Percentiles rank a stretch among this genome's conserved stretches.
Conservation (phyloP, 2,797 vertebrate genomes). For the Cyprinella venusta region DNA sequence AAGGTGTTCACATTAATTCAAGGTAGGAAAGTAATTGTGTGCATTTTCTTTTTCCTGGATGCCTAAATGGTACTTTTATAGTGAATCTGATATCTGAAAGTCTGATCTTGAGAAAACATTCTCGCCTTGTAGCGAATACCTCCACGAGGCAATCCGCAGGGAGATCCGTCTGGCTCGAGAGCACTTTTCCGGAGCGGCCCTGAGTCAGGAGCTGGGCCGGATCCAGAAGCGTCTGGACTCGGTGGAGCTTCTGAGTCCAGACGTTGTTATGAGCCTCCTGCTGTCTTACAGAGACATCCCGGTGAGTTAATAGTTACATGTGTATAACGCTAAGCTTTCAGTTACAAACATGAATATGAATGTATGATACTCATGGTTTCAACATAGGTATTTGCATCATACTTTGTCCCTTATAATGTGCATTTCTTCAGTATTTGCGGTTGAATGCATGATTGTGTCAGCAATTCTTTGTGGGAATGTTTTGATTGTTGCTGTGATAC, state of each 20-base stretch:
- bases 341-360: not conserved
- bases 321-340: not conserved
- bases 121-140: constrained; percentile 80
- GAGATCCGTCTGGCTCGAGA: constrained; percentile 88
- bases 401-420: not conserved
- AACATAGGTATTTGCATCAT: not conserved
- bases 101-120: not conserved
- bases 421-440: not conserved
- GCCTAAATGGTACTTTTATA: not conserved
- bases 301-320: constrained; percentile 68
- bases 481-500: constrained; percentile 29
- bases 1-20: constrained; percentile 81
- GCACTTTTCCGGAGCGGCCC: constrained; percentile 78
- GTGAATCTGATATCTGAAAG: too few relatives aligned
- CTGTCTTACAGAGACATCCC: constrained; percentile 90
- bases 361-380: not conserved
- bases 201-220: constrained; percentile 82
- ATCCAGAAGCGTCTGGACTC: constrained; percentile 90
- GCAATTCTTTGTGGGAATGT: not conserved
- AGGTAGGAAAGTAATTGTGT: constrained; percentile 73
- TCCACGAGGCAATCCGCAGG: constrained; percentile 84
- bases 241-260: constrained; percentile 87
- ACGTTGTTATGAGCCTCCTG: constrained; percentile 90
- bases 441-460: constrained; percentile 5
- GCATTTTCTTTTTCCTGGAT: not conserved